Base-by-base conservation (phyloP, 2,888 invertebrate genomes). In the Cryptosula pallasiana region DNA sequence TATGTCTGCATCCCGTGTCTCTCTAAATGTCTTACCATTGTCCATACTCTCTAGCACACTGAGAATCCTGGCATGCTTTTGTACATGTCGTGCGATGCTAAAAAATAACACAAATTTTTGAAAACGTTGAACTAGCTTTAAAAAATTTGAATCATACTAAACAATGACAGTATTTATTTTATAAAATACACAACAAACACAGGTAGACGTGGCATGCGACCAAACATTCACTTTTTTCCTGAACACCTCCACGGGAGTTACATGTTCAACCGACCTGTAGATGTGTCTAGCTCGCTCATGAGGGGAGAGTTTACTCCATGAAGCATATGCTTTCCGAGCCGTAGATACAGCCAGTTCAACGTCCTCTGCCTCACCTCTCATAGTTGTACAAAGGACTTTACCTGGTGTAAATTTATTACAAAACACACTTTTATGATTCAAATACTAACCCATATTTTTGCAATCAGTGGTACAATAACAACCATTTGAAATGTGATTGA, bases 1-100 rank as follows among this genome's bases (percentile, higher is more conserved):
- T 55, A 87, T 75, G 77, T 85, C 84, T 74, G 83, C 82, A 75
- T 83, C 85, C 73, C 84, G 80, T 0, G 86, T 85, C 77, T 87
- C 87, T 35, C 85, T 79, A 69, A 82, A 78, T n/a, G 84, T 81
- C 74, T 86, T 84, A 9, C 87, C 86, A 76, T 85, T 83, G 75
- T 84, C 82, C 75, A 85, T 79, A 55, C 84, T 79, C 79, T 88
- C 88, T 73, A 88, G 76, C 72, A 88, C 86, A 71, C 82, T 83
- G 36, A 88, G 76, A 32, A 87, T 78, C 32, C 85, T 78, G 74
- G 82, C 79, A 76, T 87, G 86, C 76, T 87, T 87, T 78, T 87
- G 86, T 54, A 88, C 81, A 76, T 86, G 86, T 1, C 82, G 79
- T 1, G 87, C 87, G 72, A 88, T 82, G 77, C 88, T 88, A 77